Conservation (phyloP, 2,888 invertebrate species). For the Tyria jacobaeae region DNA sequence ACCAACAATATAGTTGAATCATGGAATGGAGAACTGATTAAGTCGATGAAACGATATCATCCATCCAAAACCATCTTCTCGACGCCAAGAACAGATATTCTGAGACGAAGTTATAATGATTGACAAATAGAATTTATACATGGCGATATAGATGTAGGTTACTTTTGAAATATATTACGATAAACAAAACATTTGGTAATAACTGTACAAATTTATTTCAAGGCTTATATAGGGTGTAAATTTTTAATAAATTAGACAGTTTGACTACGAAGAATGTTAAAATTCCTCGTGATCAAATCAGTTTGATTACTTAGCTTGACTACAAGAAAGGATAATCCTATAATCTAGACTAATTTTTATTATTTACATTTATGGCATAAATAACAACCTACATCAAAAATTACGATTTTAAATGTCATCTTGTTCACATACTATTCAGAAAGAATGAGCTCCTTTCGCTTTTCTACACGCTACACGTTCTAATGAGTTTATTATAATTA, state of each 20-base stretch:
- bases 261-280: no score
- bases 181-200: no score
- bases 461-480: conserved; percentile 29
- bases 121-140: conserved; percentile 6
- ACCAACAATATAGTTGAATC: conserved; percentile 5
- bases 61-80: conserved; percentile 4
- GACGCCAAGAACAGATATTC: conserved; percentile 5
- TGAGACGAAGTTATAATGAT: neutral
- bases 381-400: neutral
- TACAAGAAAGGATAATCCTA: no score
- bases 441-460: conserved; percentile 16
- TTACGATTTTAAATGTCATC: neutral
- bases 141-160: conserved; percentile 4
- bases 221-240: no score
- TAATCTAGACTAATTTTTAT: no score
- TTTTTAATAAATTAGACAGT: no score
- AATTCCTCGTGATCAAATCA: no score
- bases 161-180: no score
- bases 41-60: conserved; percentile 4
- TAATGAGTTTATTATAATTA: conserved; percentile 37
- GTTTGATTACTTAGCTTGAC: no score
- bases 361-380: neutral
- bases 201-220: no score
- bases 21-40: conserved; percentile 9
- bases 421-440: conserved; percentile 2